Evolutionary conservation across 2,888 invertebrate species (phyloP).

Genomic region (Melipona bicolor): DNA sequence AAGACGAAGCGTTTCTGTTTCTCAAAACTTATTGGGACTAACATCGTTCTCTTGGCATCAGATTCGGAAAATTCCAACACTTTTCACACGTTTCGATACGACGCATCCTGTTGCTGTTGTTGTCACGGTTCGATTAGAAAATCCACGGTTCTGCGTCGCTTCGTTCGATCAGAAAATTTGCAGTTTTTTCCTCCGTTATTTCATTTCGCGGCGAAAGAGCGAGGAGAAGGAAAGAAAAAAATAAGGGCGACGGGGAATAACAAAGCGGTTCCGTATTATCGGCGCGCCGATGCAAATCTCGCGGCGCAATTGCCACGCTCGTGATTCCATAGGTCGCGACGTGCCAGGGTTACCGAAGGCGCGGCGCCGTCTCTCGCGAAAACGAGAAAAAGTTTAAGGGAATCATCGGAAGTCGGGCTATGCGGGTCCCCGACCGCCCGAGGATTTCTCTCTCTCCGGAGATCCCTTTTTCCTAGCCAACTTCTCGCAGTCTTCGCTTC

Average conservation of each 20-base stretch:
- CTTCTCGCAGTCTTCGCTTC: conserved; percentile 39
- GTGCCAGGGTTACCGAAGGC: conserved; percentile 49
- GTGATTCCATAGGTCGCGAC: conserved; percentile 40
- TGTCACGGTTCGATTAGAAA: not conserved
- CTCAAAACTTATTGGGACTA: too few species aligned
- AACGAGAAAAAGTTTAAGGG: conserved; percentile 59
- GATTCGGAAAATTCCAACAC: not conserved
- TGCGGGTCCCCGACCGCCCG: conserved; percentile 47
- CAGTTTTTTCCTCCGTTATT: not conserved
- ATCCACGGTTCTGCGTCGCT: not conserved
- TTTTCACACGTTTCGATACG: not conserved
- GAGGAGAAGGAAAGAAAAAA: not conserved
- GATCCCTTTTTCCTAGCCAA: conserved; percentile 44
- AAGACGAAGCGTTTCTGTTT: too few species aligned
- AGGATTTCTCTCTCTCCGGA: conserved; percentile 47
- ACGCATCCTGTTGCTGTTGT: not conserved
- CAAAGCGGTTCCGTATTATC: conserved; percentile 37
- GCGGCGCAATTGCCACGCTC: conserved; percentile 50
- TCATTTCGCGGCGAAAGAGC: not conserved
- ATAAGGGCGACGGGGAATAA: conserved; percentile 1
- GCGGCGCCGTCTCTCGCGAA: conserved; percentile 8
- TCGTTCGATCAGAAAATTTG: not conserved
- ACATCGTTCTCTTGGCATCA: too few species aligned
- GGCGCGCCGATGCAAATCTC: conserved; percentile 56
- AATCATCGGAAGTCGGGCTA: conserved; percentile 54